A percentile compares a stretch with the other conserved stretches of the same genome.
Conservation (phyloP, 2,113 vertebrate genomes). For the Phocoena phocoena region DNA sequence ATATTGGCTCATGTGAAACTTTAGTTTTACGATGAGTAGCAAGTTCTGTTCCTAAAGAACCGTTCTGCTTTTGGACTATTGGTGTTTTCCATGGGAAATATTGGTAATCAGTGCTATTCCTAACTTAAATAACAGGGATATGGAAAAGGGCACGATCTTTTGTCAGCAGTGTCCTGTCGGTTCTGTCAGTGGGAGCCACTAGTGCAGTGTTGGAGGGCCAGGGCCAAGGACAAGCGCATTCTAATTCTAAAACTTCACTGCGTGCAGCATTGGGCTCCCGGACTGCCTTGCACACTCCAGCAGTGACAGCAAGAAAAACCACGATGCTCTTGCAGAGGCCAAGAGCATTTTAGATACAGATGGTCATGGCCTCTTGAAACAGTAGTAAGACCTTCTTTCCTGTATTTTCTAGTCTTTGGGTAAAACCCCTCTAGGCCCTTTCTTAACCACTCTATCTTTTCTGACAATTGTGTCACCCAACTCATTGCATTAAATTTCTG, state of each 20-base stretch:
- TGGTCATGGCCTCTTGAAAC: neutral
- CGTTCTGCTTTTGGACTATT: neutral
- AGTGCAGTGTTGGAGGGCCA: no score
- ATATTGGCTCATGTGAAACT: neutral
- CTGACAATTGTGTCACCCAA: neutral
- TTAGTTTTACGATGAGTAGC: neutral
- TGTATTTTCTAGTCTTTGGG: neutral
- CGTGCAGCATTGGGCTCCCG: rapidly evolving
- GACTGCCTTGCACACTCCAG: no score
- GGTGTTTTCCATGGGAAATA: neutral
- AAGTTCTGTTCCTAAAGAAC: neutral
- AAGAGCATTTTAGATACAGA: neutral
- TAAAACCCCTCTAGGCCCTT: neutral
- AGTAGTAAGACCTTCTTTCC: neutral
- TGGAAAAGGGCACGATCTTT: neutral
- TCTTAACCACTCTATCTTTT: neutral
- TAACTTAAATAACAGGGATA: neutral
- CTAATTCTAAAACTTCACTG: neutral
- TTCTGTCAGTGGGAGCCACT: neutral
- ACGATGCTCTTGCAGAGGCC: no score
- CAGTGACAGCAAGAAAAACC: neutral
- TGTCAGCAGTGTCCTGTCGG: neutral
- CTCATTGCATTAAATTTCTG: neutral
- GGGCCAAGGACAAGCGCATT: neutral
- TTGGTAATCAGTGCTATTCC: neutral